phyloP scores from a whole-genome alignment of 2,113 vertebrate genomes.

The Accipiter cooperii region DNA sequence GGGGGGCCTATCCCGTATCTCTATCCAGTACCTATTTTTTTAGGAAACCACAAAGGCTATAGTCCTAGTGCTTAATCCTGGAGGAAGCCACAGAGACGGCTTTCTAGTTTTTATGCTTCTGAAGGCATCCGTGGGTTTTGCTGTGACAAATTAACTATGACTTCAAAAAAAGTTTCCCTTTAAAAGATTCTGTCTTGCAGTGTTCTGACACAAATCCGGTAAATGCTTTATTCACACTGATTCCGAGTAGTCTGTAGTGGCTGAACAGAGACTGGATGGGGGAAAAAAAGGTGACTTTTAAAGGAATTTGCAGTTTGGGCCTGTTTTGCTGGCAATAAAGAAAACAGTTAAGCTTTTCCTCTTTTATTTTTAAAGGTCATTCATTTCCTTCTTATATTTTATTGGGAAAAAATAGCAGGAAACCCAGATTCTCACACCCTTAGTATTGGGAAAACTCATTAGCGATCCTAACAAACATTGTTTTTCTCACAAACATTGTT shows the following conservation, averaged over 20 bases:
- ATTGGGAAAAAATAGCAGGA: slow-evolving; percentile 36
- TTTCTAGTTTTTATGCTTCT: neutral
- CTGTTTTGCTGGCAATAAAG: neutral
- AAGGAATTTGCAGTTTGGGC: neutral
- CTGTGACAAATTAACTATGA: neutral
- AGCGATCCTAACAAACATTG: neutral
- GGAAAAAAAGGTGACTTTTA: neutral
- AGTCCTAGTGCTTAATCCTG: neutral
- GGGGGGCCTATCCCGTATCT: neutral
- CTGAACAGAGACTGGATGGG: neutral
- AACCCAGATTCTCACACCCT: slow-evolving; percentile 32
- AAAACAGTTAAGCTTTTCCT: neutral
- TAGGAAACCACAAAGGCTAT: neutral
- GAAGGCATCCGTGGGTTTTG: neutral
- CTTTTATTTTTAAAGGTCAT: neutral
- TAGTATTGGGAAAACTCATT: neutral
- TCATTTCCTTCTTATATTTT: slow-evolving; percentile 27
- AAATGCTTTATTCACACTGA: neutral
- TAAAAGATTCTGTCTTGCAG: accelerated
- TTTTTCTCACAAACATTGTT: neutral
- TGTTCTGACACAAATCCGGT: neutral
- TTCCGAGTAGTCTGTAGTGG: neutral
- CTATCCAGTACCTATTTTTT: accelerated
- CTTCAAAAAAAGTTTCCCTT: neutral
- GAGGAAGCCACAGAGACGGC: neutral